Evolutionary conservation across 2,888 invertebrate genomes (phyloP).

Genomic region (Quadriops clusia): DNA sequence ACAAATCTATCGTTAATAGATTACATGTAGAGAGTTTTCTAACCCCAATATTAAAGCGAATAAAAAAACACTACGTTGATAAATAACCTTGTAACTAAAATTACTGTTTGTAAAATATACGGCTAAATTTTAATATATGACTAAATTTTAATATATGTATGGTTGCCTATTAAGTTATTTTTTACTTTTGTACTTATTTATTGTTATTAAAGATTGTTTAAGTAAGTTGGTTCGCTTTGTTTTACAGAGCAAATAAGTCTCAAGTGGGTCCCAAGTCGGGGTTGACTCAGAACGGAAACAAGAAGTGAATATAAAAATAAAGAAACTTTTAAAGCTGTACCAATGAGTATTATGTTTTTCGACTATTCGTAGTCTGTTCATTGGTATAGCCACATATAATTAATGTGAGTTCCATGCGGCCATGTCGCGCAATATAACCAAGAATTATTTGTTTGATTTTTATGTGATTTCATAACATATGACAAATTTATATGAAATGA

Average conservation of each 20-base stretch:
- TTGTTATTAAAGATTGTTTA: conserved; percentile 1
- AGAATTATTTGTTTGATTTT: conserved; percentile 29
- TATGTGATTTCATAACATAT: conserved; percentile 34
- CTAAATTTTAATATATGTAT: too few relatives aligned
- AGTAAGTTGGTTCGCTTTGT: conserved; percentile 3
- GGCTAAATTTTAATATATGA: too few relatives aligned
- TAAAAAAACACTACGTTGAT: too few relatives aligned
- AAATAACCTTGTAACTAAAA: too few relatives aligned
- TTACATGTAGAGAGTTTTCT: too few relatives aligned
- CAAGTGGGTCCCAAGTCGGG: conserved; percentile 23
- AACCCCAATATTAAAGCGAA: too few relatives aligned
- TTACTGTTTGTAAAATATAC: too few relatives aligned
- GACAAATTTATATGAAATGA: conserved; percentile 32
- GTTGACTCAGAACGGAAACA: conserved; percentile 29
- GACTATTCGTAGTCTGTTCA: too few relatives aligned
- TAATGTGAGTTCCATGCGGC: conserved; percentile 33
- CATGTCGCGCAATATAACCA: conserved; percentile 31
- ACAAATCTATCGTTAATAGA: too few relatives aligned
- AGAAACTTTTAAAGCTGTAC: conserved; percentile 22
- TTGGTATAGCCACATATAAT: conserved; percentile 6
- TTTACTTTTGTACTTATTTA: conserved; percentile 1
- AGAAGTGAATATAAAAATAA: conserved; percentile 24
- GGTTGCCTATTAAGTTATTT: too few relatives aligned
- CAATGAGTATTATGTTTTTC: too few relatives aligned
- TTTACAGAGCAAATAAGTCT: conserved; percentile 14